Evolutionary conservation across 2,797 vertebrate genomes (phyloP).

Genomic region (Rhynchonycteris naso): DNA sequence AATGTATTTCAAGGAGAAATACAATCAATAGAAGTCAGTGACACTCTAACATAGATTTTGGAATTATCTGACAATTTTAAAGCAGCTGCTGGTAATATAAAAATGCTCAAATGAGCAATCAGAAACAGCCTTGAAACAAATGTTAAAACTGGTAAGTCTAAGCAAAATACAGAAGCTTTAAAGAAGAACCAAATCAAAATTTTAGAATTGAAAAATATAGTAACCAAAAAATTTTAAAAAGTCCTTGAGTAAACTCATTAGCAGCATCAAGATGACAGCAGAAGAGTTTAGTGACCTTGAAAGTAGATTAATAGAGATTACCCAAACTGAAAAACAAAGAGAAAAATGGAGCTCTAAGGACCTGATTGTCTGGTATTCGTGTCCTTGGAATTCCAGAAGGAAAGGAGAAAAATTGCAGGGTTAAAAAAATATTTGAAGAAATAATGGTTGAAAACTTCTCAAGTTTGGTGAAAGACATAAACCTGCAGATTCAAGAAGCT

Average conservation of each 20-base stretch:
- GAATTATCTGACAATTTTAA: constrained; percentile 11
- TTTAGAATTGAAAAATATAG: background rate
- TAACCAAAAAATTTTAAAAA: background rate
- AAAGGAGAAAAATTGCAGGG: background rate
- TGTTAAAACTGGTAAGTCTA: background rate
- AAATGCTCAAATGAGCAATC: background rate
- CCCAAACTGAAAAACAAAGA: background rate
- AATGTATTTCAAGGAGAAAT: background rate
- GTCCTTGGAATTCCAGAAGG: constrained; percentile 1
- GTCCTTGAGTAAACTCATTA: background rate
- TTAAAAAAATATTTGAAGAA: constrained; percentile 27
- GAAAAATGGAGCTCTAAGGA: background rate
- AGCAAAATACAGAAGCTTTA: background rate
- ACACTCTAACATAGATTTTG: background rate
- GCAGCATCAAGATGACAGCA: background rate
- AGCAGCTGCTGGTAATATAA: background rate
- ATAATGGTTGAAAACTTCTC: background rate
- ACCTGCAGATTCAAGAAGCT: background rate
- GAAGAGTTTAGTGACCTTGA: background rate
- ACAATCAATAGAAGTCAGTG: background rate
- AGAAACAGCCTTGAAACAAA: constrained; percentile 4
- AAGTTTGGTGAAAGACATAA: background rate
- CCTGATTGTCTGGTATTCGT: background rate
- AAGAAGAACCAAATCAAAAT: constrained; percentile 28
- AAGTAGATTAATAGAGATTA: background rate